Evolutionary conservation across 2,797 vertebrate species (phyloP).

Genomic region (Silurus aristotelis): DNA sequence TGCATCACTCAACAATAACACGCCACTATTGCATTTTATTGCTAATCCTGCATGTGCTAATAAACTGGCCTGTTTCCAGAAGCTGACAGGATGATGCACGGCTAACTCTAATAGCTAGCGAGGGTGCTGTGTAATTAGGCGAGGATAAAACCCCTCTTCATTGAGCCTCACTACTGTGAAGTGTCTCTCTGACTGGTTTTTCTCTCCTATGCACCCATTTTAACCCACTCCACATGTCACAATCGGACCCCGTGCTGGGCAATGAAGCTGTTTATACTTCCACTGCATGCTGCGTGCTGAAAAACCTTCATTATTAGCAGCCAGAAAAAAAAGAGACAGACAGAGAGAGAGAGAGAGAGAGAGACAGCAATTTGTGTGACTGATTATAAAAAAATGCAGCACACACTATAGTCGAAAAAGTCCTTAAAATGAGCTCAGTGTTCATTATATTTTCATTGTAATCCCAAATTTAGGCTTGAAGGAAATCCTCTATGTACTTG

Average conservation of each 20-base stretch:
- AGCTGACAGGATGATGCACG: not conserved
- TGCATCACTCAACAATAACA: not conserved
- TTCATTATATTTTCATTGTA: not conserved
- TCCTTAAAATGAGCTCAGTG: not conserved
- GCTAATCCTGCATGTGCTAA: not conserved
- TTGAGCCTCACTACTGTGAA: conserved; percentile 13
- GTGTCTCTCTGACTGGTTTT: conserved; percentile 10
- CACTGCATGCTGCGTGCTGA: not conserved
- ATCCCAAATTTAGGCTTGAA: not conserved
- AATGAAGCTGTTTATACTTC: conserved; percentile 3
- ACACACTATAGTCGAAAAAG: not conserved
- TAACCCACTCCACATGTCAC: conserved; percentile 7
- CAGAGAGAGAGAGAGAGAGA: too few species aligned
- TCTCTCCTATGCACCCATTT: not conserved
- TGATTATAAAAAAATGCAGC: not conserved
- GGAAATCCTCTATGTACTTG: not conserved
- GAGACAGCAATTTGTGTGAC: too few species aligned
- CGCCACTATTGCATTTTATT: not conserved
- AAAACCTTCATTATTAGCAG: not conserved
- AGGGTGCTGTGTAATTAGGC: conserved; percentile 19
- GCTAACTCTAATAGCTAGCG: not conserved
- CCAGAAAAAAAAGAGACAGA: too few species aligned
- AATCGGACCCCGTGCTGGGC: not conserved
- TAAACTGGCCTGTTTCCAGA: not conserved
- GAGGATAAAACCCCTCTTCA: conserved; percentile 19